Conservation (phyloP, 2,888 invertebrate species). For the Herminia tarsipennalis region DNA sequence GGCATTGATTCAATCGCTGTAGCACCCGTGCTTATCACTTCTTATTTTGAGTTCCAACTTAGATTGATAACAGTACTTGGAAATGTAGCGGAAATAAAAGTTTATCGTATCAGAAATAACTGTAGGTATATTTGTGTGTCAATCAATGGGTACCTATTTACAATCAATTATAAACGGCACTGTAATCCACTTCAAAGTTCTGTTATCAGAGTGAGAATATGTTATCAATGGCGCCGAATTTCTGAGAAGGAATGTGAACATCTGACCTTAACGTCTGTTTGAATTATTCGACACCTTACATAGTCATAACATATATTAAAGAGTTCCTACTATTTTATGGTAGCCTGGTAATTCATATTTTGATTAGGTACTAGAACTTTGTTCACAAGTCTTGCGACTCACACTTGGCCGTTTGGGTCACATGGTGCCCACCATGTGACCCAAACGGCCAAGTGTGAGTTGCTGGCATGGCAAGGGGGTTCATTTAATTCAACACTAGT, state of each 20-base stretch:
- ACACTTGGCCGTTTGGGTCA: too few relatives aligned
- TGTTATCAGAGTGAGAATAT: slow-evolving; percentile 35
- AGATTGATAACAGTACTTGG: neutral
- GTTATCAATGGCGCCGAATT: slow-evolving; percentile 39
- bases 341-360: slow-evolving; percentile 11
- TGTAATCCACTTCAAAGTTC: slow-evolving; percentile 34
- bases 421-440: too few relatives aligned
- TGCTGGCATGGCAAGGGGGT: too few relatives aligned
- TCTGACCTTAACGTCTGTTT: slow-evolving; percentile 38
- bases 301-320: slow-evolving; percentile 8
- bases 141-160: slow-evolving; percentile 21
- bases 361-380: too few relatives aligned
- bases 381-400: too few relatives aligned
- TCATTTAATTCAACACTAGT: too few relatives aligned
- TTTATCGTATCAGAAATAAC: neutral
- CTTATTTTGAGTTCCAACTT: neutral
- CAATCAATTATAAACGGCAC: slow-evolving; percentile 36
- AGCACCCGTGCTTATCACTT: neutral
- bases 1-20: neutral
- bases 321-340: slow-evolving; percentile 12
- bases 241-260: slow-evolving; percentile 32
- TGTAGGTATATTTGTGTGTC: neutral
- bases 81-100: too few relatives aligned
- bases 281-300: slow-evolving; percentile 15
- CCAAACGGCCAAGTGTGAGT: too few relatives aligned